Evolutionary conservation across 2,888 invertebrate genomes (phyloP), one percentile per base, ranked within the genome.

Genomic region (Furcula furcula): DNA sequence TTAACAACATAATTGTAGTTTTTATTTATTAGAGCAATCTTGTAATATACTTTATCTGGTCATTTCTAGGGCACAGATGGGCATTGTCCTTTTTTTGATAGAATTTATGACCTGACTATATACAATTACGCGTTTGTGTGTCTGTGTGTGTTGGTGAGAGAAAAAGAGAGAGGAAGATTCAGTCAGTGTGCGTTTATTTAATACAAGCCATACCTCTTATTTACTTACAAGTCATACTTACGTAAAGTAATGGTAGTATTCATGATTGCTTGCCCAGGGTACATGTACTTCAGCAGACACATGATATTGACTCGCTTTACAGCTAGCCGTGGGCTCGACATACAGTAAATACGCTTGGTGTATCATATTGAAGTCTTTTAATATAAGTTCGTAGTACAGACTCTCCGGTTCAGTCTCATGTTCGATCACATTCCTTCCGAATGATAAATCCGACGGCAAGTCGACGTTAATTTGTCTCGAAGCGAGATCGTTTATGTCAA

Each of bases 231-330:
- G n/a, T n/a, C n/a, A 46, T 50, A 81, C 89, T 90, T 74, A 92
- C 92, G 91, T 91, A 47, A 91, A 89, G 73, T 88, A 90, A 64
- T 90, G 89, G 60, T 90, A 91, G 26, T 88, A 82, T 39, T 92
- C 91, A 44, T 92, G 89, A 38, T 91, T 91, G 29, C 88, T 73
- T 0, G 91, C 91, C 94, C 94, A 94, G 0, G 94, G 93, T 0
- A 92, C 90, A 30, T 90, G 87, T 4, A 94, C 55, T 48, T 91
- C 91, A 0, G 91, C 91, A 0, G 92, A 89, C 0, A 92, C 90
- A 40, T 93, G 92, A 60, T 91, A 90, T 11, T 77, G 65, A 0
- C 34, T 46, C 0, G 71, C 68, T 22, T 76, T 78, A 21, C 87
- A 86, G 40, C 84, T 87, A 0, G 71, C 62, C 0, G 75, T 58